phyloP scores from a whole-genome alignment of 2,797 vertebrate species.

The Argentina silus region DNA sequence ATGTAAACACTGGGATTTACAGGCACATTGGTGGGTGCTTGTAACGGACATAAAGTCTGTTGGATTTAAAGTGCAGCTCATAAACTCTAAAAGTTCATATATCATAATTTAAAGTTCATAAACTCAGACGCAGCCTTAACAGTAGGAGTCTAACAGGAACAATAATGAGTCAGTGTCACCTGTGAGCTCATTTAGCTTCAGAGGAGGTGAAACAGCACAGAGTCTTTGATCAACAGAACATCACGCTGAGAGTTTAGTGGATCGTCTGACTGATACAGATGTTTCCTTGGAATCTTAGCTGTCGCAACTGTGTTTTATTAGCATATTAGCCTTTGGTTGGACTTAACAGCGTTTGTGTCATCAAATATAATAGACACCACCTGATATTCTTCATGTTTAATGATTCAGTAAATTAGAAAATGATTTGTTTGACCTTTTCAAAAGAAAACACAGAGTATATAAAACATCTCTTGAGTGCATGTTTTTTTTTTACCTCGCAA shows the following conservation, averaged over 20 bases:
- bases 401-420: constrained; percentile 34
- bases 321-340: constrained; percentile 20
- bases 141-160: neutral
- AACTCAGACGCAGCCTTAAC: neutral
- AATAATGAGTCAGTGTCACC: neutral
- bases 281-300: constrained; percentile 3
- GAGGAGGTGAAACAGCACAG: neutral
- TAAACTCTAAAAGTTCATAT: no score
- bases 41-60: no score
- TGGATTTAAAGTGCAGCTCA: no score
- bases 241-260: constrained; percentile 10
- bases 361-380: constrained; percentile 18
- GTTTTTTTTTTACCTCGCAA: neutral
- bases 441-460: constrained; percentile 4
- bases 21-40: no score
- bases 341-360: constrained; percentile 24
- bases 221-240: constrained; percentile 1
- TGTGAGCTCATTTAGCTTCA: constrained; percentile 3
- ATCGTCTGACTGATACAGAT: constrained; percentile 10
- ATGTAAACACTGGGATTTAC: no score
- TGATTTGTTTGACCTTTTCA: constrained; percentile 23
- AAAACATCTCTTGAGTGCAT: constrained; percentile 5
- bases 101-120: no score
- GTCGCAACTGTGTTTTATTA: constrained; percentile 29
- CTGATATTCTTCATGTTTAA: constrained; percentile 27